phyloP scores from a whole-genome alignment of 1,140 invertebrate species.

The Drosophila subpulchrella region DNA sequence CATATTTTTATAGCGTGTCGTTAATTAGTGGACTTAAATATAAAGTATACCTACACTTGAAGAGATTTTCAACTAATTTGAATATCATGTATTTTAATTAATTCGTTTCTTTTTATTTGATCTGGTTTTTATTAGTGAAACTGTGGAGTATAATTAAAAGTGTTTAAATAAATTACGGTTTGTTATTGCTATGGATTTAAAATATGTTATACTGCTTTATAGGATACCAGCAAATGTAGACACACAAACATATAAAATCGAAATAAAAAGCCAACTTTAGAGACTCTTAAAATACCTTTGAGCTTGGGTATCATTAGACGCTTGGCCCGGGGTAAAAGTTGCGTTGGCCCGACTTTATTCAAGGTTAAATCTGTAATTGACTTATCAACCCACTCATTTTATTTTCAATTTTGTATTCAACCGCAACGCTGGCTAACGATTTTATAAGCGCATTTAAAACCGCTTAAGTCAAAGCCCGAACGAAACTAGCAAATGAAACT shows the following conservation, averaged over 20 bases:
- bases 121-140: neutral
- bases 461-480: conserved; percentile 16
- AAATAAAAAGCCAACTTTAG: neutral
- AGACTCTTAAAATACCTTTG: neutral
- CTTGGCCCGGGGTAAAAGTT: conserved; percentile 22
- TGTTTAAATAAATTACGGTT: neutral
- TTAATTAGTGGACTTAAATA: conserved; percentile 33
- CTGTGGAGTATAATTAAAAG: neutral
- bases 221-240: no score
- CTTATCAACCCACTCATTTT: conserved; percentile 45
- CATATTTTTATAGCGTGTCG: conserved; percentile 32
- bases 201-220: neutral
- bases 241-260: neutral
- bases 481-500: conserved; percentile 11
- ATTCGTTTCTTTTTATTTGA: conserved; percentile 6
- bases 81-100: conserved; percentile 36
- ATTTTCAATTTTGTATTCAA: conserved; percentile 8
- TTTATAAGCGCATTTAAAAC: conserved; percentile 15
- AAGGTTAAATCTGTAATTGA: conserved; percentile 45
- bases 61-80: conserved; percentile 7
- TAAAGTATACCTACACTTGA: conserved; percentile 2
- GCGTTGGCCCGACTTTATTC: conserved; percentile 5
- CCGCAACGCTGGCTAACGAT: neutral
- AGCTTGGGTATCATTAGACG: conserved; percentile 11
- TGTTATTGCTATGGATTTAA: neutral